phyloP scores from a whole-genome alignment of 2,888 invertebrate species.

The Diaphora mendica region DNA sequence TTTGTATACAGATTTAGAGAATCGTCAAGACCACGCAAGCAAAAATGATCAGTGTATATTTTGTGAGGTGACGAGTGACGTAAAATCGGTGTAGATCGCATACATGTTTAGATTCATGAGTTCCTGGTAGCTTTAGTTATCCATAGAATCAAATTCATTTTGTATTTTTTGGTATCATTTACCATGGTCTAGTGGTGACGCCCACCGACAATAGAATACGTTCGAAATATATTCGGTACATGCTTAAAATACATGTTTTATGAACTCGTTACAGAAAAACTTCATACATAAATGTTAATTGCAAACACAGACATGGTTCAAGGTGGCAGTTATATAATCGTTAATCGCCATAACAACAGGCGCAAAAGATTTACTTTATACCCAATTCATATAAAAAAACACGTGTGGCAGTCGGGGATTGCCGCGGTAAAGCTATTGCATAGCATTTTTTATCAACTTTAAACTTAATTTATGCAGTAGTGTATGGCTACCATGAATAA shows the following conservation, averaged over 20 bases:
- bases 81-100: neutral
- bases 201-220: neutral
- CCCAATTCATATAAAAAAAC: neutral
- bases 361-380: neutral
- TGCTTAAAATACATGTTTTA: neutral
- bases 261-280: neutral
- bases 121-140: slow-evolving; percentile 1
- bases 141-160: slow-evolving; percentile 1
- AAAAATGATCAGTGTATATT: too few relatives aligned
- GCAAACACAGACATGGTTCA: neutral
- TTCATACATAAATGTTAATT: neutral
- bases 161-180: neutral
- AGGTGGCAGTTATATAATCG: neutral
- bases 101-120: slow-evolving; percentile 6
- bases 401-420: too few relatives aligned
- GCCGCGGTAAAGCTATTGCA: too few relatives aligned
- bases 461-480: too few relatives aligned
- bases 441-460: too few relatives aligned
- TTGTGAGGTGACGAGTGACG: neutral
- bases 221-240: neutral
- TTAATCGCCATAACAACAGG: neutral
- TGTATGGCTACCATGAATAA: too few relatives aligned
- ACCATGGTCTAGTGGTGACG: neutral
- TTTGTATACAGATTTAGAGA: neutral
- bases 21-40: neutral